Evolutionary conservation across 2,113 vertebrate species (phyloP), one percentile per base, ranked within the genome.

Genomic region (Channa argus): DNA sequence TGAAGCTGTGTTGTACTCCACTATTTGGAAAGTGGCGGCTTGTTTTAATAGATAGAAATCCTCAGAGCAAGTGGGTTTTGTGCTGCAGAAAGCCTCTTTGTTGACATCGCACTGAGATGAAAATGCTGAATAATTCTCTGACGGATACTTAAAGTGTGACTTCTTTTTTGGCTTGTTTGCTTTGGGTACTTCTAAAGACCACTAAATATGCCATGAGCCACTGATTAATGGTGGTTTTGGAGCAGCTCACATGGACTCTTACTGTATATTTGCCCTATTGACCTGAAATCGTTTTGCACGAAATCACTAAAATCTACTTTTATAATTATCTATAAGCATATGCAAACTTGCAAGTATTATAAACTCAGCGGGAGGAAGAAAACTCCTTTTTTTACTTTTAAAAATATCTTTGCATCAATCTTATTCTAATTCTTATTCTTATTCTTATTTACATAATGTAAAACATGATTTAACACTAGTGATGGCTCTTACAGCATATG

Each of bases 31-130:
- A 56, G 56, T 44, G 44, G 63, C 41, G 56, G 62, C 47, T 64
- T 49, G n/a, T n/a, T 71, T 62, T 56, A 56, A 50, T 58, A 63
- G 47, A 37, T 34, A 51, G 11, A 37, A 37, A 78, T 74, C 59
- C 71, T 33, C 37, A 44, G 38, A 63, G 8, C 33, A 38, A 0
- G 5, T 41, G 24, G 54, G 46, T 6, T 4, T 49, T 14, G 8
- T 34, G 2, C 24, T 10, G 62, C 66, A 47, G 54, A 64, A n/a
- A 14, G 12, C 13, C 3, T 36, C 61, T 41, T 6, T 15, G 14
- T 63, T 50, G 44, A 39, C 45, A 50, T 49, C 24, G 24, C 24
- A 24, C 36, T 15, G 44, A 44, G 46, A 5, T 47, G 14, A 11
- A 46, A 37, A 55, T 41, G 3, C 4, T 14, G n/a, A 44, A 41